Evolutionary conservation across 1,140 invertebrate genomes (phyloP).

Genomic region (Sipha flava): DNA sequence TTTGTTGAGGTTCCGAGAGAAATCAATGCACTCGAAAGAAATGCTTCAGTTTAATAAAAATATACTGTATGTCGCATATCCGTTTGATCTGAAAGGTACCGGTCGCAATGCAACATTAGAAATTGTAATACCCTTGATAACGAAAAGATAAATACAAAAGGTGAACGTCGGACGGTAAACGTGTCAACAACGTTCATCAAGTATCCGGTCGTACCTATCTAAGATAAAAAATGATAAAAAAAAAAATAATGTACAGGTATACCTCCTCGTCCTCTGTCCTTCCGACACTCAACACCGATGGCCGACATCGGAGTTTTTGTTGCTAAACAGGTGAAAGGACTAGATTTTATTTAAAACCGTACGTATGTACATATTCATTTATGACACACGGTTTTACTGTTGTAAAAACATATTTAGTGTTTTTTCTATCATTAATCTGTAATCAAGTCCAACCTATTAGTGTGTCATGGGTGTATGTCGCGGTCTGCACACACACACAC

Average conservation of each 20-base stretch:
- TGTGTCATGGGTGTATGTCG: too few relatives aligned
- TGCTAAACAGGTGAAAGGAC: constrained; percentile 26
- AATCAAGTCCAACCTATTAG: background rate
- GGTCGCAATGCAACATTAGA: background rate
- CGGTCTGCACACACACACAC: too few relatives aligned
- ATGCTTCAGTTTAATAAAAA: too few relatives aligned
- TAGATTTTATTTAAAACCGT: background rate
- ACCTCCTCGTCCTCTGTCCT: background rate
- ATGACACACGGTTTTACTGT: background rate
- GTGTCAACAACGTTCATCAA: constrained; percentile 1
- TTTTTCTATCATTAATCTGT: background rate
- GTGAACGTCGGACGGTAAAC: background rate
- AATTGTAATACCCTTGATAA: background rate
- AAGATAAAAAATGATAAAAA: background rate
- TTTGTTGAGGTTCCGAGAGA: too few relatives aligned
- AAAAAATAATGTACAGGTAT: background rate
- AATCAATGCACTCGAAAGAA: too few relatives aligned
- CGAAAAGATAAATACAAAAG: background rate
- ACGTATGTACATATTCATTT: background rate
- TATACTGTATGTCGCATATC: background rate
- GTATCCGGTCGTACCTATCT: background rate
- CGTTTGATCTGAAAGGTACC: background rate
- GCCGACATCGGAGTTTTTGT: background rate
- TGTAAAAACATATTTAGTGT: background rate
- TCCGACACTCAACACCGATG: background rate